Base-by-base conservation (phyloP, 2,797 vertebrate genomes). In the Molossus alvarezi region DNA sequence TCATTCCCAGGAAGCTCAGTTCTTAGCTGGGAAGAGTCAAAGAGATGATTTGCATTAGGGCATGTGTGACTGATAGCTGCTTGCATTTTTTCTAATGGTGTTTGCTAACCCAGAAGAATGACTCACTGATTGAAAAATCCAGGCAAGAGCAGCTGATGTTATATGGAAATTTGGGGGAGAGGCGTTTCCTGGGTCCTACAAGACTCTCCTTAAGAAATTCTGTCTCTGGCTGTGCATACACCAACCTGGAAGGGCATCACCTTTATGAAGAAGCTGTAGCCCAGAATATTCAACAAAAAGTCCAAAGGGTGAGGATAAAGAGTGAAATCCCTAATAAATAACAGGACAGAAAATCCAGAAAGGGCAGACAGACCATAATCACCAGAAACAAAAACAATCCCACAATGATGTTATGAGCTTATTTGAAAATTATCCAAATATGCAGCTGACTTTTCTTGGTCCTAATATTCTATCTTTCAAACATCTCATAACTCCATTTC, bases 351-450 rank as follows among this genome's bases (percentile, higher is more conserved):
- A 94, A 77, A 53, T 75, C 13, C 17, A 20, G 5, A 62, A 75
- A 86, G n/a, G 20, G 20, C 17, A 81, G 62, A 21, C 17, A 81
- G 62, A 21, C 48, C 51, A 81, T 37, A 51, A 80, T 69, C 58
- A 88, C 21, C 37, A 77, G 45, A 33, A 85, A 90, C 51, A 84
- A 95, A 96, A 95, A 83, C 48, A 76, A 80, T 55, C 41, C 77
- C 71, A 81, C 18, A 41, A 88, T 7, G 41, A 51, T 17, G 62
- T 81, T 87, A 75, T 85, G 58, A 6, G 65, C 37, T 77, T 27
- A 86, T 15, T 84, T 65, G 29, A 88, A 93, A 95, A 92, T 82
- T 79, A 88, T 37, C 23, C 41, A 85, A 72, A 80, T 76, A 81
- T 48, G 11, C 25, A 79, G 23, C 75, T 85, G 23, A 60, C 37